A percentile compares a stretch with the other conserved stretches of the same genome.
Evolutionary conservation across 2,797 vertebrate genomes (phyloP).

Genomic region (Chaunax sp.): DNA sequence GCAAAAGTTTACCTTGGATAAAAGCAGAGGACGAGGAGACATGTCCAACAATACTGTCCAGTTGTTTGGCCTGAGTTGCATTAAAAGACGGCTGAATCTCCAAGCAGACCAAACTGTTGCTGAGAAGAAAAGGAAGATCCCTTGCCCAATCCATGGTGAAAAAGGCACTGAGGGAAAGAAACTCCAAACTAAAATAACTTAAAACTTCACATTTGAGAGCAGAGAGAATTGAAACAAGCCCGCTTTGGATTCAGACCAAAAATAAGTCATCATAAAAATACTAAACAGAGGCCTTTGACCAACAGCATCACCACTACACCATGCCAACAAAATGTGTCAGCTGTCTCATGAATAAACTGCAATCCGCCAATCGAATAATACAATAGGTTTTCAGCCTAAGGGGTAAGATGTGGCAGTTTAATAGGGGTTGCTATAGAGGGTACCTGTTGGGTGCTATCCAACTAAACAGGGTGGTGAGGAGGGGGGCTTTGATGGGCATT

Average conservation of each 20-base stretch:
- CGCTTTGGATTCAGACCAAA: slow-evolving; percentile 54
- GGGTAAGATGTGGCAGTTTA: slow-evolving; percentile 68
- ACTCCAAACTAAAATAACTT: slow-evolving; percentile 29
- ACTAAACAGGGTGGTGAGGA: slow-evolving; percentile 54
- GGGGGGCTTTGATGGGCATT: slow-evolving; percentile 66
- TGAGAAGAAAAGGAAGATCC: slow-evolving; percentile 33
- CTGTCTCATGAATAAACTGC: slow-evolving; percentile 65
- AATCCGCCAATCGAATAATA: slow-evolving; percentile 68
- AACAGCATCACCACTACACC: slow-evolving; percentile 43
- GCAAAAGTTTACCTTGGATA: slow-evolving; percentile 60
- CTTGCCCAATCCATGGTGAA: slow-evolving; percentile 41
- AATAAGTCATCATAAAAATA: slow-evolving; percentile 54
- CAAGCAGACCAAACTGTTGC: slow-evolving; percentile 35
- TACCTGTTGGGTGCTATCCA: slow-evolving; percentile 78
- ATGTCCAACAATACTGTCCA: slow-evolving; percentile 37
- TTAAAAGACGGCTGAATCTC: slow-evolving; percentile 14
- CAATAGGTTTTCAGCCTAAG: slow-evolving; percentile 66
- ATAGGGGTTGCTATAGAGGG: slow-evolving; percentile 72
- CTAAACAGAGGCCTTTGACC: slow-evolving; percentile 55
- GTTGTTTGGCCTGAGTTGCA: slow-evolving; percentile 36
- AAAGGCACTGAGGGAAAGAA: slow-evolving; percentile 32
- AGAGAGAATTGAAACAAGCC: slow-evolving; percentile 38
- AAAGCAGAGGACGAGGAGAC: slow-evolving; percentile 32
- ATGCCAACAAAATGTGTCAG: slow-evolving; percentile 52
- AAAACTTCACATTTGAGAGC: slow-evolving; percentile 31